Evolutionary conservation across 2,113 vertebrate species (phyloP).

Genomic region (Mungos mungo): DNA sequence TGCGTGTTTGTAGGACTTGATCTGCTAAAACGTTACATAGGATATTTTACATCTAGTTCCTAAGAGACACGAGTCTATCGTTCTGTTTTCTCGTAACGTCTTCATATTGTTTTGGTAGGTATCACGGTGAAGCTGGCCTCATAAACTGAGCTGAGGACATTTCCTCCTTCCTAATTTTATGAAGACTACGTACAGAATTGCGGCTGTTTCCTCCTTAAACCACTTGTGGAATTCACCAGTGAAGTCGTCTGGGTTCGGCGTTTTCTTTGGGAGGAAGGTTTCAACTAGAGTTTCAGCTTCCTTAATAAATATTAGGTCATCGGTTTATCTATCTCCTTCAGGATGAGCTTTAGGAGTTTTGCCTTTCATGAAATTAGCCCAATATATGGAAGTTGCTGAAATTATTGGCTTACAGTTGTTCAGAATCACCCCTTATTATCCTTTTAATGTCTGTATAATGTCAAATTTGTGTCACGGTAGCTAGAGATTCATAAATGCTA

Average conservation of each 20-base stretch:
- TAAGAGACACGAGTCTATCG: background rate
- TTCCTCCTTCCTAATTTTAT: background rate
- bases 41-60: background rate
- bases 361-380: background rate
- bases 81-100: background rate
- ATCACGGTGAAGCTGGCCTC: background rate
- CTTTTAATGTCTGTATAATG: background rate
- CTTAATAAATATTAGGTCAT: background rate
- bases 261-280: background rate
- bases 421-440: background rate
- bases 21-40: background rate
- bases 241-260: background rate
- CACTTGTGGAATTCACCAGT: background rate
- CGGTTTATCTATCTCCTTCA: background rate
- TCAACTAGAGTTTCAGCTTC: background rate
- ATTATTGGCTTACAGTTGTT: background rate
- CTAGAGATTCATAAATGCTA: background rate
- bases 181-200: background rate
- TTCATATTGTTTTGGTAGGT: background rate
- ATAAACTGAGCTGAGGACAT: background rate
- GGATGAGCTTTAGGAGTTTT: background rate
- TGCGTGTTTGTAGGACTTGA: background rate
- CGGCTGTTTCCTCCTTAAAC: background rate
- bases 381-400: background rate
- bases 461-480: background rate